These are phyloP conservation scores for Turritopsis dohrnii DNA, from an alignment of 30 jellyfish, hydroid and myxozoan genomes.

Conservation along the genomic window DNA sequence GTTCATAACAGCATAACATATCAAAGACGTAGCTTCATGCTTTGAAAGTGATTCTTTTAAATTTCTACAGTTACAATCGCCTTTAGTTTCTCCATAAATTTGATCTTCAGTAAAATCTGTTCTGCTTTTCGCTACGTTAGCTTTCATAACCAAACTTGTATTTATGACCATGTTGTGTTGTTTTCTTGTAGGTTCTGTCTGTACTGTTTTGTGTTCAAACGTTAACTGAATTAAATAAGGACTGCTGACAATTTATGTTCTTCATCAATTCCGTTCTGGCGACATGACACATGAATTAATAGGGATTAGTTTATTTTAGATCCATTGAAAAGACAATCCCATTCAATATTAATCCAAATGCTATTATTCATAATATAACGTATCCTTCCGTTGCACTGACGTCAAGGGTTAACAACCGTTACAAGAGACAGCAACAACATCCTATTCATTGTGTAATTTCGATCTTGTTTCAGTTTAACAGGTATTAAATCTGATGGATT, in stretches of 20 bases:
- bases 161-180: neutral
- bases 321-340: neutral
- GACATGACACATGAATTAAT: neutral
- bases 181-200: neutral
- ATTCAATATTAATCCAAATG: neutral
- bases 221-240: neutral
- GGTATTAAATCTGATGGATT: neutral
- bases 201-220: neutral
- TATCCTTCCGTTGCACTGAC: neutral
- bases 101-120: neutral
- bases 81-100: neutral
- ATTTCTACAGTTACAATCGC: neutral
- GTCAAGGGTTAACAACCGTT: neutral
- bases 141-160: neutral
- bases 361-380: neutral
- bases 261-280: neutral
- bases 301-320: neutral
- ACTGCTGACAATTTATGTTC: neutral
- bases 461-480: neutral
- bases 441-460: neutral
- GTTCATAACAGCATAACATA: conserved; percentile 15
- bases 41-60: neutral
- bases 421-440: neutral
- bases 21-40: neutral
- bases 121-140: neutral